phyloP scores from a whole-genome alignment of 2,888 invertebrate species.

The Drosophila longiperda region DNA sequence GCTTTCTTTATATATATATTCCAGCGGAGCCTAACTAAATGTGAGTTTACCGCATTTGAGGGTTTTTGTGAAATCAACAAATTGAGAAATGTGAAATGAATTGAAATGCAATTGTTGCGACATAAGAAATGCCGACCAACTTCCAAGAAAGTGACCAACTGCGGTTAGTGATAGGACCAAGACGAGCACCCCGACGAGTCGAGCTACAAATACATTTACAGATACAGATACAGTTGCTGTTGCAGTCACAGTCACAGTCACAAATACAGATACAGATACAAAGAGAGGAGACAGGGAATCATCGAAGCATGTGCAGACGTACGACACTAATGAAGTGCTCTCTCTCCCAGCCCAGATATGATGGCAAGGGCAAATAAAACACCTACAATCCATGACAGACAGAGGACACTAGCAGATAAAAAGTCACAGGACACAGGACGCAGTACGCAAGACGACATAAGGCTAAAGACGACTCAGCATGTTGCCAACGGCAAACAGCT shows the following conservation, averaged over 20 bases:
- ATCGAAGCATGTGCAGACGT: slow-evolving; percentile 50
- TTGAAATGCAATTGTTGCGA: slow-evolving; percentile 50
- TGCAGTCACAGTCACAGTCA: neutral
- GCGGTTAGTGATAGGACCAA: slow-evolving; percentile 67
- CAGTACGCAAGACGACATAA: slow-evolving; percentile 1
- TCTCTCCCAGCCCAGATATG: slow-evolving; percentile 28
- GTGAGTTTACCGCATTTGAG: slow-evolving; percentile 15
- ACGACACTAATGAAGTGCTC: slow-evolving; percentile 75
- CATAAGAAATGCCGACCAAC: slow-evolving; percentile 50
- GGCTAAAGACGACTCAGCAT: slow-evolving; percentile 37
- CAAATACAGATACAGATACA: slow-evolving; percentile 9
- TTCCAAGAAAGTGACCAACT: slow-evolving; percentile 75
- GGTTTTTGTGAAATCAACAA: slow-evolving; percentile 18
- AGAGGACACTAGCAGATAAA: slow-evolving; percentile 7
- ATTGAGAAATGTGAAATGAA: slow-evolving; percentile 51
- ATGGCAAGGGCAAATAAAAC: slow-evolving; percentile 70
- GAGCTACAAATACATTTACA: neutral
- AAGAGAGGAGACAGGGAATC: slow-evolving; percentile 13
- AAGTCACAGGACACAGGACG: slow-evolving; percentile 1
- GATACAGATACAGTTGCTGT: slow-evolving; percentile 8
- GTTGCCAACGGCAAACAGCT: slow-evolving; percentile 18
- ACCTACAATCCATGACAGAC: slow-evolving; percentile 53
- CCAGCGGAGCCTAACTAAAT: neutral
- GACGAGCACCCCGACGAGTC: neutral
- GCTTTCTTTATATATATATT: neutral